Conservation (phyloP, 2,888 invertebrate species). For the Drosophila bunnanda region DNA sequence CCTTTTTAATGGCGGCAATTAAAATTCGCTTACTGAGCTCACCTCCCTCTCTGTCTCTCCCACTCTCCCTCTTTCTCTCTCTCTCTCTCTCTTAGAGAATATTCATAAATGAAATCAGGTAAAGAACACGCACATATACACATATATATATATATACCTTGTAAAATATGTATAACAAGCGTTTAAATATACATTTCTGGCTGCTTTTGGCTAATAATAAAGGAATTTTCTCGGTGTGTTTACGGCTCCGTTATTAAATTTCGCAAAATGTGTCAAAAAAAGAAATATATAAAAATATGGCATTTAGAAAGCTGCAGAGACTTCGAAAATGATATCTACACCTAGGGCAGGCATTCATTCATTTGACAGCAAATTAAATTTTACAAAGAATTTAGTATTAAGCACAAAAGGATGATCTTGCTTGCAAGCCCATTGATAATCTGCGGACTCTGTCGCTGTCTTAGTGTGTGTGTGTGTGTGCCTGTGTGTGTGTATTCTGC, state of each 20-base stretch:
- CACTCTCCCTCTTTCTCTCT: neutral
- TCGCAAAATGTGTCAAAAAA: too few relatives aligned
- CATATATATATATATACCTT: neutral
- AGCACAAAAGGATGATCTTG: slow-evolving; percentile 8
- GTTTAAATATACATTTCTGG: slow-evolving; percentile 34
- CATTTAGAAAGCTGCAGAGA: neutral
- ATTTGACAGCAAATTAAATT: slow-evolving; percentile 24
- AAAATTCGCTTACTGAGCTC: slow-evolving; percentile 39
- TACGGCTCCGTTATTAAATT: slow-evolving; percentile 18
- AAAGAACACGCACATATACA: neutral
- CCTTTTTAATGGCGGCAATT: slow-evolving; percentile 38
- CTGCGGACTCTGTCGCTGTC: slow-evolving; percentile 7
- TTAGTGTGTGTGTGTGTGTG: too few relatives aligned
- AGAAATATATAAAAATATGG: neutral
- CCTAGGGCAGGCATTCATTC: neutral
- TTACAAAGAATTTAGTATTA: slow-evolving; percentile 14
- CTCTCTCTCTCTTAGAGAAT: neutral
- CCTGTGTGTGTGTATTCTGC: neutral
- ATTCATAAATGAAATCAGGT: slow-evolving; percentile 18
- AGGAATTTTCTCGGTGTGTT: slow-evolving; percentile 11
- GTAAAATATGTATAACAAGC: slow-evolving; percentile 25
- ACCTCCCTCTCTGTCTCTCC: neutral
- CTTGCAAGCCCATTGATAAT: slow-evolving; percentile 22
- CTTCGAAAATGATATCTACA: slow-evolving; percentile 4
- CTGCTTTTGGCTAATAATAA: slow-evolving; percentile 19